Conservation (phyloP, 1,140 invertebrate species). For the Lamellibrachia luymesi region DNA sequence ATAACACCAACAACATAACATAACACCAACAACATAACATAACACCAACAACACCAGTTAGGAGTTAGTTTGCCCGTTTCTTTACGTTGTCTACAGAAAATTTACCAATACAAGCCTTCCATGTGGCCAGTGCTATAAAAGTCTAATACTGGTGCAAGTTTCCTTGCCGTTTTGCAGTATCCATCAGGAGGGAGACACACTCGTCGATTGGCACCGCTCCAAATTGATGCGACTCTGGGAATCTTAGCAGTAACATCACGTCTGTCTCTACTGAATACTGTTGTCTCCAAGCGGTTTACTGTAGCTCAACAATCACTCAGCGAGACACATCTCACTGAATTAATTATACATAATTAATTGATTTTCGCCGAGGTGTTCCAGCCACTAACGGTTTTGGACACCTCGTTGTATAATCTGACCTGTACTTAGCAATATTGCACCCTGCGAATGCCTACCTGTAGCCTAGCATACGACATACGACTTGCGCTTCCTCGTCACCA, state of each 20-base stretch:
- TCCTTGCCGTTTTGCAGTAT: too few species aligned
- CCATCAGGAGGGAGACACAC: too few species aligned
- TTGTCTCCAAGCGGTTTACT: not conserved
- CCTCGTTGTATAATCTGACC: not conserved
- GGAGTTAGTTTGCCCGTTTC: not conserved
- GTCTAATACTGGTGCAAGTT: too few species aligned
- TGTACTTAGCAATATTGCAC: not conserved
- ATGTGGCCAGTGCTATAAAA: not conserved
- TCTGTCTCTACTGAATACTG: not conserved
- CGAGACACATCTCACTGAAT: not conserved
- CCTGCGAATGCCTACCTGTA: constrained; percentile 17
- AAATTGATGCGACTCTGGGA: not conserved
- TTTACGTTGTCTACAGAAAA: not conserved
- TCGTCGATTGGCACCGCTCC: not conserved
- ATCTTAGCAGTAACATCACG: not conserved
- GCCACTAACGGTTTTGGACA: not conserved
- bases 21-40: not conserved
- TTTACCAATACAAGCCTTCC: not conserved
- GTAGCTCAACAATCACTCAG: not conserved
- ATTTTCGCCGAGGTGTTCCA: not conserved
- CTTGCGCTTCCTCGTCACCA: constrained; percentile 75
- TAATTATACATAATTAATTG: not conserved
- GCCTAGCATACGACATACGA: constrained; percentile 78
- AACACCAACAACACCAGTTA: not conserved
- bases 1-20: too few species aligned